Evolutionary conservation across 23 tunicate species (phyloP), one percentile per base, ranked within the genome.

Genomic region (Oikopleura dioica): DNA sequence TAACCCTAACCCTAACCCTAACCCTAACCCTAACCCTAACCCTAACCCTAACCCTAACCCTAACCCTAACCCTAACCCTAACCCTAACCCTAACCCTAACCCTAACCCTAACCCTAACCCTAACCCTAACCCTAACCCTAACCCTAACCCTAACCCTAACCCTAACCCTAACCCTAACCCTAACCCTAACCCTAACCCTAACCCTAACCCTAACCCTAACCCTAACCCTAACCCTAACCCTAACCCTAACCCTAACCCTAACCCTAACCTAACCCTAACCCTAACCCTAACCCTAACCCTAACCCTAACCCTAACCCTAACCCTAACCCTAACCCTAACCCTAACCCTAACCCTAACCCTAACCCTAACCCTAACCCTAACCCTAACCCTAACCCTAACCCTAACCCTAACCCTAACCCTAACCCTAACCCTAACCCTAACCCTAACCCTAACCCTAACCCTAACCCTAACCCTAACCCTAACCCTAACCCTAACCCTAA

Each of bases 101-200:
- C n/a, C n/a, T n/a, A n/a, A 36, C 78, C 78, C 78, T 76, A 76
- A 76, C 78, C 78, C 77, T 51, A 76, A 76, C 77, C 79, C 79
- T 50, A 51, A 76, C 77, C 79, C 79, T 50, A 51, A 76, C 77
- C 79, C 79, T 76, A 51, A 76, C 77, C 79, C 79, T 76, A 76
- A 76, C 79, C 79, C 79, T 76, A 76, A 76, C 79, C 79, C 79
- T 76, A 76, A 76, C 79, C 79, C 79, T 76, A 76, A 76, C 79
- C 79, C 79, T 76, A 76, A 76, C 79, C 79, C 79, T 76, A 76
- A 76, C 79, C 79, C 79, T 76, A 76, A 76, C 79, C 79, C 79
- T 76, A 76, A 76, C 79, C 79, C 79, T 76, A 76, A 76, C 79
- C 79, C 79, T 76, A 76, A 76, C 79, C 79, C 79, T 76, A 76